phyloP scores from a whole-genome alignment of 1,140 invertebrate genomes.

The Cherax destructor region DNA sequence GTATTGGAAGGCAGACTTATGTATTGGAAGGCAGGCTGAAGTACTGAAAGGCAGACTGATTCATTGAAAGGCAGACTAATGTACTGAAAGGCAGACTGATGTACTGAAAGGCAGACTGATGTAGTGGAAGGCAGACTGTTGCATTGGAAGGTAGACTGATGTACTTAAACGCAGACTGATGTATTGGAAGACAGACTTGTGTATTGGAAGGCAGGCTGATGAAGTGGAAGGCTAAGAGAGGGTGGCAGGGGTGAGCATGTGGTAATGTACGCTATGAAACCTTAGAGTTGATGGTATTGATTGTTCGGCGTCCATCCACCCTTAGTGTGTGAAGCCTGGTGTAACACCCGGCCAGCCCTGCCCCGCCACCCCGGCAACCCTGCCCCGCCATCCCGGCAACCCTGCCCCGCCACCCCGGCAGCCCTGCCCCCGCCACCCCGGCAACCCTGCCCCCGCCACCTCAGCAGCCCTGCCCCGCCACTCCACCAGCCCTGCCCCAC shows the following conservation, averaged over 20 bases:
- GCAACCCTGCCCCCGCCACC: neutral
- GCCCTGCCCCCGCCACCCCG: too few species aligned
- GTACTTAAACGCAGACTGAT: too few species aligned
- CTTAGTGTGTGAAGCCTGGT: slow-evolving; percentile 13
- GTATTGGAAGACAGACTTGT: too few species aligned
- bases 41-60: too few species aligned
- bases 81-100: neutral
- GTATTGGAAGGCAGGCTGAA: neutral
- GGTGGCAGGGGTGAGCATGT: neutral
- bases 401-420: too few species aligned
- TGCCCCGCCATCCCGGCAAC: neutral
- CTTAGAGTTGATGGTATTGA: slow-evolving; percentile 47
- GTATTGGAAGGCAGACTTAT: too few species aligned
- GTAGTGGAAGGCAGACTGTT: neutral
- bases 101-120: neutral
- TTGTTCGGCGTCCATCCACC: slow-evolving; percentile 35
- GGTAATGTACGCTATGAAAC: slow-evolving; percentile 20
- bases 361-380: neutral
- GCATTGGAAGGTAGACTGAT: neutral
- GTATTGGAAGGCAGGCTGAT: too few species aligned
- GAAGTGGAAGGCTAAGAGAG: too few species aligned
- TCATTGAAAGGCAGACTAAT: neutral
- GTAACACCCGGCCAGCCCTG: too few species aligned
- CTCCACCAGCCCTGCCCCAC: neutral
- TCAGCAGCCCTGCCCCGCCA: neutral